Conservation (phyloP, 2,113 vertebrate species). For the Tachycineta bicolor region DNA sequence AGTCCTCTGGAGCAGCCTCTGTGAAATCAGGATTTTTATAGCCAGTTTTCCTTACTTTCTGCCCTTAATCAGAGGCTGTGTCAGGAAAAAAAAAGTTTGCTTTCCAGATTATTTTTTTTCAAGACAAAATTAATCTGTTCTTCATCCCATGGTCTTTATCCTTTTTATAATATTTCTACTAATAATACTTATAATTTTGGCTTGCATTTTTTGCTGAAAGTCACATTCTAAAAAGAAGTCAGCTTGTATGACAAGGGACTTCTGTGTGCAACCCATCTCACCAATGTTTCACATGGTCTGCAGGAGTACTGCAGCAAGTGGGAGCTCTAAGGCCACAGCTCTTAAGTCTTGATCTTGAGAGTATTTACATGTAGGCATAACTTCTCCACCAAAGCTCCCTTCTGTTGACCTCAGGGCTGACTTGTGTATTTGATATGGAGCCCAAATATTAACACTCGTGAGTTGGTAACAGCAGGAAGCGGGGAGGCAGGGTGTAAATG, state of each 20-base stretch:
- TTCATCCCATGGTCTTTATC: neutral
- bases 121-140: neutral
- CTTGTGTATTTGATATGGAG: neutral
- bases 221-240: neutral
- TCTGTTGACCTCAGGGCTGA: neutral
- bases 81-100: neutral
- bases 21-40: neutral
- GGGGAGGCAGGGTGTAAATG: neutral
- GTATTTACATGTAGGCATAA: neutral
- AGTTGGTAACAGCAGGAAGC: neutral
- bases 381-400: neutral
- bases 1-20: neutral
- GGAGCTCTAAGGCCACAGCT: neutral
- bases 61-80: neutral
- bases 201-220: neutral
- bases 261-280: neutral
- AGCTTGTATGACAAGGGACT: neutral
- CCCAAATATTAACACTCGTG: accelerated
- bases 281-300: neutral
- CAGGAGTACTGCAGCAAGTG: neutral
- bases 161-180: neutral
- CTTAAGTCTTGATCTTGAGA: neutral
- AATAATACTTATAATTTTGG: neutral
- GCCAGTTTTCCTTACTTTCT: neutral
- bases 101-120: neutral